Evolutionary conservation across 2,113 vertebrate genomes (phyloP), one percentile per base, ranked within the genome.

Genomic region (Arvicanthis niloticus): DNA sequence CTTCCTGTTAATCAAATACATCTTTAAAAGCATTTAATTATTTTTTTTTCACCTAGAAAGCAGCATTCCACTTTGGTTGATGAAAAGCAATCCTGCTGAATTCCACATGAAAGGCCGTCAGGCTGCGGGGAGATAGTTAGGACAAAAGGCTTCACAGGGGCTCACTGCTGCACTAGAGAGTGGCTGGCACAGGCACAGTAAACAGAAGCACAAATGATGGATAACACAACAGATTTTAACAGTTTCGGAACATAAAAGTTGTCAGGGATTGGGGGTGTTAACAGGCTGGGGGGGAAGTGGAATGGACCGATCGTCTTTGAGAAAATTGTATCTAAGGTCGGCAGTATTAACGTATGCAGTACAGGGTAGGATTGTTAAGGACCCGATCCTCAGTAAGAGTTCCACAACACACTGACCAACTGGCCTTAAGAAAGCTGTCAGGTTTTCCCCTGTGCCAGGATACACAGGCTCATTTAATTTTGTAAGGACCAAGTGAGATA

Each of bases 21-120:
- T 94, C 95, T 97, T 97, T 97, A 98, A 97, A 96, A 90, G 82
- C 85, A 77, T 87, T 96, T 93, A 95, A 97, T 45, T 72, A 88
- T 93, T 85, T 84, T 84, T 73, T 94, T 75, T 98, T 77, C 89
- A 96, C 87, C 97, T 97, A 96, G 89, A 95, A 97, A 97, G 70
- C 48, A 96, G 94, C 60, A 86, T 1, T 77, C 17, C 94, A 95
- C 65, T 95, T 95, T 58, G 86, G 95, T 91, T 73, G 92, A 65
- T 58, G 37, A 87, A 97, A 96, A 97, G 65, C 95, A 87, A 31
- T 3, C 10, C 73, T 94, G 96, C 68, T 96, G 88, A 94, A 92
- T 78, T 92, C 94, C 53, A 58, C 93, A 76, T 60, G 86, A 90
- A 97, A 95, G 73, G 84, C 67, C 92, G 92, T 92, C 95, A 92